Evolutionary conservation across 2,888 invertebrate species (phyloP), one percentile per base, ranked within the genome.

Genomic region (Amiota mariae): DNA sequence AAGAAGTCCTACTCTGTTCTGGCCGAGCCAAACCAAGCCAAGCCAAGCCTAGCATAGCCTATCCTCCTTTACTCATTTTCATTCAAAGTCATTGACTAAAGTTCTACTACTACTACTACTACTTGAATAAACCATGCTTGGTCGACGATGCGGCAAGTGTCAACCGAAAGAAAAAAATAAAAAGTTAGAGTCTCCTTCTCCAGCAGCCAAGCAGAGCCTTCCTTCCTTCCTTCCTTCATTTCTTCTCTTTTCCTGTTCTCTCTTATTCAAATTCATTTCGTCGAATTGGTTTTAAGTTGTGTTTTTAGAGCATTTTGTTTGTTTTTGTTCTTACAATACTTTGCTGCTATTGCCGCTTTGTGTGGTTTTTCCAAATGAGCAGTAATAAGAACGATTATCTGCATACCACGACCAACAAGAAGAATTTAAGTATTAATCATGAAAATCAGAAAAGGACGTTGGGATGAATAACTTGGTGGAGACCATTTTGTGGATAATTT

Each of bases 371-470:
- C 18, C 48, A 49, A 66, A 66, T 66, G 49, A 49, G 49, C 66
- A 63, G 63, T 46, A 12, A 66, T 36, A 36, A 66, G 11, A 48
- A 48, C 48, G 47, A 66, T 66, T 66, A 66, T 48, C 66, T 49
- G 66, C 66, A 66, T 59, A 59, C 18, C 20, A 18, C 20, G 49
- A 10, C 48, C 49, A 48, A 66, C 78, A 83, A 85, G 85, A 83
- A 85, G 84, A 83, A 82, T 85, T 83, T 86, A 83, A 83, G 86
- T 83, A 86, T 83, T 86, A 83, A 86, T 83, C 86, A 83, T 85
- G 78, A 75, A 83, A 83, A 83, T 83, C 83, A 85, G 83, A 78
- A 80, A 36, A 36, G 36, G 36, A 36, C 36, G 8, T n/a, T n/a
- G n/a, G n/a, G n/a, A n/a, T n/a, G n/a, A n/a, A 36, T 36, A 6